Conservation (phyloP, 1,140 invertebrate genomes). For the Sarcophaga peregrina region DNA sequence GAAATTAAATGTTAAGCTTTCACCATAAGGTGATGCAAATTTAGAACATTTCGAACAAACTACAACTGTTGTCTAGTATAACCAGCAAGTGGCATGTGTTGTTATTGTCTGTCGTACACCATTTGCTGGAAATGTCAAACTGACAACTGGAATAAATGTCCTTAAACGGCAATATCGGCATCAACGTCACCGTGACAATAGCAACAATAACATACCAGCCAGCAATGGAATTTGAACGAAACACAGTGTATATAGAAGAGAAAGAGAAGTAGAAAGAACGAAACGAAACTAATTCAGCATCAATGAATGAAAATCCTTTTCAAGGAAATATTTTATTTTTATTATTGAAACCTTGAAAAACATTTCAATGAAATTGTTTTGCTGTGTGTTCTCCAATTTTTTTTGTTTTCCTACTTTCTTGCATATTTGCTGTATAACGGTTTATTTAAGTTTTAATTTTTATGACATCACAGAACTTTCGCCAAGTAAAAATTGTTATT, state of each 20-base stretch:
- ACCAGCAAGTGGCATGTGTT: background rate
- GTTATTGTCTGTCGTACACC: background rate
- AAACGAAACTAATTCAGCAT: background rate
- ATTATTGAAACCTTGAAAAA: conserved; percentile 11
- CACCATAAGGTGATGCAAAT: background rate
- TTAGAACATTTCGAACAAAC: too few species aligned
- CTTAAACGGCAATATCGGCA: background rate
- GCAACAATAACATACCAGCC: too few species aligned
- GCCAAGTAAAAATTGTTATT: background rate
- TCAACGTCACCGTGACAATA: too few species aligned
- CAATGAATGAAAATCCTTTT: conserved; percentile 22
- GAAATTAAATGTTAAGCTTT: background rate
- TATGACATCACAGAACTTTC: background rate
- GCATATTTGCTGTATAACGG: background rate
- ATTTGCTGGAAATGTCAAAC: background rate
- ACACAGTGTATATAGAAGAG: too few species aligned
- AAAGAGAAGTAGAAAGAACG: too few species aligned
- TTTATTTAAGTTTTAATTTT: background rate
- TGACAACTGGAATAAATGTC: conserved; percentile 24
- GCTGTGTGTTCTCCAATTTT: too few species aligned
- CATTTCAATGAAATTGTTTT: conserved; percentile 4
- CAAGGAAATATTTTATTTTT: conserved; percentile 20
- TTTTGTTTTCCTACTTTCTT: too few species aligned
- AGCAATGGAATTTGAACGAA: too few species aligned
- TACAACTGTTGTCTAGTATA: background rate